Conservation (phyloP, 2,113 vertebrate species). For the Suncus etruscus region DNA sequence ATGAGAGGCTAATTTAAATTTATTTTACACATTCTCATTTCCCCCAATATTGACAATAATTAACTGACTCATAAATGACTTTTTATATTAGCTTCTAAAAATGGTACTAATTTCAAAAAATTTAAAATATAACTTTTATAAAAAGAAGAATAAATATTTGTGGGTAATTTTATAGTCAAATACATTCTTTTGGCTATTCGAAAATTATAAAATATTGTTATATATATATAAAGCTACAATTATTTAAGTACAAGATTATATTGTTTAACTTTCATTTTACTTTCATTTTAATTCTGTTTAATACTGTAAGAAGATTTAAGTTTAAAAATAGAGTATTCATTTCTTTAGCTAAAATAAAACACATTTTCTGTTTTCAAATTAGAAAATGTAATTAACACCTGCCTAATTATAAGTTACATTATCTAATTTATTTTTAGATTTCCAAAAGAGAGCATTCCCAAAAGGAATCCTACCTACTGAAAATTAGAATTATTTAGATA, state of each 20-base stretch:
- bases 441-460: conserved; percentile 45
- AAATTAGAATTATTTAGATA: conserved; percentile 35
- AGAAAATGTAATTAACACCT: conserved; percentile 59
- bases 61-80: background rate
- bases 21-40: background rate
- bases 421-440: conserved; percentile 69
- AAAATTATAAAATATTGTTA: background rate
- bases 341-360: conserved; percentile 53
- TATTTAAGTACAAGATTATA: background rate
- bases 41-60: background rate
- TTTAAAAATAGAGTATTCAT: conserved; percentile 47
- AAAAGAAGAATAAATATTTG: background rate
- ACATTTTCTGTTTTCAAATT: conserved; percentile 47
- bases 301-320: background rate
- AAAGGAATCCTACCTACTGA: conserved; percentile 32
- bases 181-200: background rate
- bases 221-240: background rate
- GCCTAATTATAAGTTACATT: conserved; percentile 48
- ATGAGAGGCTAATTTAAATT: too few relatives aligned
- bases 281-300: conserved; percentile 6
- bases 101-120: background rate
- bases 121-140: background rate
- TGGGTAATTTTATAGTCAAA: background rate
- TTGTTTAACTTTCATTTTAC: background rate
- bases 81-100: background rate